These are phyloP conservation scores for Syngnathus acus DNA, from an alignment of 2,797 vertebrate species.

Conservation along the genomic window DNA sequence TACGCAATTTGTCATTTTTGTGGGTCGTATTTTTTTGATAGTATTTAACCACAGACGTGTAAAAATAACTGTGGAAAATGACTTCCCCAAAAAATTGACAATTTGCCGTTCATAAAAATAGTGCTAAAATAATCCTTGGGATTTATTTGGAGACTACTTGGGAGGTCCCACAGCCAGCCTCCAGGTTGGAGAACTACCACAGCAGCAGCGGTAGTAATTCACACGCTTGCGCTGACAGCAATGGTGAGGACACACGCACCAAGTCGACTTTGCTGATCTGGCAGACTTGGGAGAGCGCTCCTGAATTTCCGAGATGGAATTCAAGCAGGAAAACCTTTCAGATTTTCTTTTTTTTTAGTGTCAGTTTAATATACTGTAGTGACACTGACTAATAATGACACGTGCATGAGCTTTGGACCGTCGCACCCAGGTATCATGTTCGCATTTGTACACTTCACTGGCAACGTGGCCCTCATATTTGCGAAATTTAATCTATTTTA, in stretches of 20 bases:
- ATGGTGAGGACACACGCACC: background rate
- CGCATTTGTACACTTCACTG: too few relatives aligned
- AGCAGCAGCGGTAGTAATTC: slow-evolving; percentile 2
- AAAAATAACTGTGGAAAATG: slow-evolving; percentile 3
- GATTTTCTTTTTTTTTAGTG: background rate
- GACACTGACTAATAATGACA: background rate
- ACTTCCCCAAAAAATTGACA: background rate
- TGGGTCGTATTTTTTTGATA: background rate
- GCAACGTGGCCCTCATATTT: too few relatives aligned
- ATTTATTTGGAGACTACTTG: slow-evolving; percentile 7
- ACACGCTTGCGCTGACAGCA: background rate
- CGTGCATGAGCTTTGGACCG: background rate
- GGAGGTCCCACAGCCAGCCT: slow-evolving; percentile 6
- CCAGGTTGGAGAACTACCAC: background rate
- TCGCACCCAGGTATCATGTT: background rate
- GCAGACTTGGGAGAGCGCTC: background rate
- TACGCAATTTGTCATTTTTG: background rate
- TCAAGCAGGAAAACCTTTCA: background rate
- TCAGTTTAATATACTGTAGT: background rate
- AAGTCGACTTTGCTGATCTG: slow-evolving; percentile 1
- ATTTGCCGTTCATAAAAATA: slow-evolving; percentile 5
- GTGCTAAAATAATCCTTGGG: background rate
- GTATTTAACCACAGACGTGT: slow-evolving; percentile 1
- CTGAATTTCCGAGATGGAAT: background rate
- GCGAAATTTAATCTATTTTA: too few relatives aligned